A percentile compares a stretch with the other conserved stretches of the same genome.
Conservation (phyloP, 2,888 invertebrate species). For the Stictocephala bisonia region DNA sequence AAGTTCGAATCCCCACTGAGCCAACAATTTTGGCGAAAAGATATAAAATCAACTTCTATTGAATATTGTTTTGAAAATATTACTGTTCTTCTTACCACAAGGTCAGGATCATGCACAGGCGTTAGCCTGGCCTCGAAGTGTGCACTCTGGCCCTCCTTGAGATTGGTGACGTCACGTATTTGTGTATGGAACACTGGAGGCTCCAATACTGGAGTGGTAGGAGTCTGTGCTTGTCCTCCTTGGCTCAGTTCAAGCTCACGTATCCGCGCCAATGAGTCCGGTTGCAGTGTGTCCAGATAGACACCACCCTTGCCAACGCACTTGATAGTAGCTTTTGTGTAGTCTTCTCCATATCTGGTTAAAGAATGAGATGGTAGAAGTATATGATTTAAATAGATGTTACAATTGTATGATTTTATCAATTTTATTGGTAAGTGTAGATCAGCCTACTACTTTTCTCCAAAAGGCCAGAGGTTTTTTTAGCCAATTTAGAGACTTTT, state of each 20-base stretch:
- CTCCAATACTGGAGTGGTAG: slow-evolving; percentile 74
- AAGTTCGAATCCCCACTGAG: too few species aligned
- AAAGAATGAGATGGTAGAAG: not conserved
- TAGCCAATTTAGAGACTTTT: too few species aligned
- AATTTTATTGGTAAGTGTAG: too few species aligned
- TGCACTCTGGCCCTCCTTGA: slow-evolving; percentile 95
- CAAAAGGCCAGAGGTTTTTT: too few species aligned
- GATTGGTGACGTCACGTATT: slow-evolving; percentile 82
- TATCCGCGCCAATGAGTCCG: slow-evolving; percentile 89
- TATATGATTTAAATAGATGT: too few species aligned
- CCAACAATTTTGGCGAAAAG: too few species aligned
- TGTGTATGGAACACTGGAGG: slow-evolving; percentile 92
- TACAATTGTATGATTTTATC: too few species aligned
- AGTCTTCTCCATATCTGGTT: slow-evolving; percentile 81
- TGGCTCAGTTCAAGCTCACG: slow-evolving; percentile 84
- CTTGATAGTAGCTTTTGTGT: slow-evolving; percentile 84
- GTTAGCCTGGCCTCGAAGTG: slow-evolving; percentile 93
- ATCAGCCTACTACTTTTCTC: too few species aligned
- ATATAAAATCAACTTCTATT: too few species aligned
- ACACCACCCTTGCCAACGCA: slow-evolving; percentile 89
- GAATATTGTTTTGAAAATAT: too few species aligned
- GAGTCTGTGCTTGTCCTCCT: slow-evolving; percentile 72
- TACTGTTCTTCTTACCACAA: slow-evolving; percentile 75
- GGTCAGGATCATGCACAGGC: slow-evolving; percentile 94
- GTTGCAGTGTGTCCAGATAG: slow-evolving; percentile 89